Conservation (phyloP, 2,113 vertebrate species). For the Indicator indicator region DNA sequence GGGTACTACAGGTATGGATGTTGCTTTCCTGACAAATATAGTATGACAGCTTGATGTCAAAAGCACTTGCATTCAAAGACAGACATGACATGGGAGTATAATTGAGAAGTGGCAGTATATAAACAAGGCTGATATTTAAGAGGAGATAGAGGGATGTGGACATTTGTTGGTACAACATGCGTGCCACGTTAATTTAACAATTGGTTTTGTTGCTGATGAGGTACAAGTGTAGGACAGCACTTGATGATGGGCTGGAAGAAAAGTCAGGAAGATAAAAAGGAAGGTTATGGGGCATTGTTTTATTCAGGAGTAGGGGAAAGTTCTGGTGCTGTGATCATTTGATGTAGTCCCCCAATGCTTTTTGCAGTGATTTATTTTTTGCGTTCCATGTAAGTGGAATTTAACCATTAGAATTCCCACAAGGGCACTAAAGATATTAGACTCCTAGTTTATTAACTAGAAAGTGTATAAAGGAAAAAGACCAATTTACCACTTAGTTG, state of each 20-base stretch:
- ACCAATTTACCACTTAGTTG: background rate
- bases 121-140: background rate
- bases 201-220: background rate
- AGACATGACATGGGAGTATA: background rate
- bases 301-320: background rate
- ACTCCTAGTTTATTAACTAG: background rate
- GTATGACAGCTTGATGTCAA: background rate
- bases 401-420: background rate
- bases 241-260: background rate
- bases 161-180: background rate
- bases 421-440: background rate
- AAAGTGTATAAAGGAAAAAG: background rate
- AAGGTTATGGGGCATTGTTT: background rate
- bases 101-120: background rate
- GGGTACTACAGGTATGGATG: background rate
- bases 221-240: background rate
- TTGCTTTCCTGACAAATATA: background rate
- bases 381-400: background rate
- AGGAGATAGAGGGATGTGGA: rapidly evolving
- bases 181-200: background rate
- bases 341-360: background rate
- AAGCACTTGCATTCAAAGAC: background rate
- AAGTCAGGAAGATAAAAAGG: background rate
- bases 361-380: background rate
- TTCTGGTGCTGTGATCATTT: background rate